Percentiles rank a stretch among this genome's conserved stretches.
These are phyloP conservation scores for Anhinga rufa DNA, from an alignment of 2,113 vertebrate genomes.

Conservation along the genomic window DNA sequence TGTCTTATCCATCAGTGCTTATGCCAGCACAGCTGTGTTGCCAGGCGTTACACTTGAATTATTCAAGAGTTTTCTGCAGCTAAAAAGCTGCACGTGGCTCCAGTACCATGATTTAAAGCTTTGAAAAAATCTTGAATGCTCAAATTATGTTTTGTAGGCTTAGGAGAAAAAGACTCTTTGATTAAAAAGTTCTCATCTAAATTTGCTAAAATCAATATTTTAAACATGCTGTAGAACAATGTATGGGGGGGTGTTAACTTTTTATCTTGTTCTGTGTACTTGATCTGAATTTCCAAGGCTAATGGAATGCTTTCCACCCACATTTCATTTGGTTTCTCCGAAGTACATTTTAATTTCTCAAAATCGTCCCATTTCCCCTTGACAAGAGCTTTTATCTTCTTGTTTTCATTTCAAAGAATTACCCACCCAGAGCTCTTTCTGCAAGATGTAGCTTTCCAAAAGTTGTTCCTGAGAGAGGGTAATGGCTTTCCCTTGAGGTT, in stretches of 20 bases:
- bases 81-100: not conserved
- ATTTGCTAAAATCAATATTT: not conserved
- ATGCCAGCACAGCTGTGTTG: not conserved
- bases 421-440: slow-evolving; percentile 12
- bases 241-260: not conserved
- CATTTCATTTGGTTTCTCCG: slow-evolving; percentile 25
- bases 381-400: slow-evolving; percentile 60
- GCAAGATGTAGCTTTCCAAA: slow-evolving; percentile 7
- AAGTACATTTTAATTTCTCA: slow-evolving; percentile 52
- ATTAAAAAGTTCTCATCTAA: not conserved
- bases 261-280: not conserved
- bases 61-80: not conserved
- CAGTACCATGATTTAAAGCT: not conserved
- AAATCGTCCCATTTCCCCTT: slow-evolving; percentile 34
- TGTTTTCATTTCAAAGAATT: slow-evolving; percentile 41
- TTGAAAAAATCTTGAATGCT: not conserved
- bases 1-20: not conserved
- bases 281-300: slow-evolving; percentile 47
- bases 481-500: slow-evolving; percentile 11
- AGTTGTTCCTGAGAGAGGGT: not conserved
- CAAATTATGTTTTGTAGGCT: not conserved
- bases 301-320: slow-evolving; percentile 62
- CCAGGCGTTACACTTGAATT: not conserved
- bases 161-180: not conserved
- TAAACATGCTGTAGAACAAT: not conserved